Evolutionary conservation across 2,113 vertebrate species (phyloP), one percentile per base, ranked within the genome.

Genomic region (Peromyscus californicus): DNA sequence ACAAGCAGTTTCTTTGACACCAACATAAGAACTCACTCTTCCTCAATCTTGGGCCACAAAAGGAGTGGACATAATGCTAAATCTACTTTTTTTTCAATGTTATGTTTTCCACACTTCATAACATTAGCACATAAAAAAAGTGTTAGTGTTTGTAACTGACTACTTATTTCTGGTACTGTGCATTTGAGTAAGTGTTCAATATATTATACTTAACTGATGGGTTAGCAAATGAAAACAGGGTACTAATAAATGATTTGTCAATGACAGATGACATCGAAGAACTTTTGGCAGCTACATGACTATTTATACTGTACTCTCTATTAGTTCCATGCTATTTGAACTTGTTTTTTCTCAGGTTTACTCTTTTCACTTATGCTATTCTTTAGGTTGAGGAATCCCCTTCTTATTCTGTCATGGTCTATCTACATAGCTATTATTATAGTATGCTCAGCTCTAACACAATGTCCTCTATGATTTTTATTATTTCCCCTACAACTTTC

Each of bases 111-210:
- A 5, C 33, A 24, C 42, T 61, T 69, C 36, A 78, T 61, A 90
- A 54, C 5, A 76, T 74, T 84, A 96, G 11, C 10, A 72, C 15
- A 48, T 29, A n/a, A 45, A 69, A 22, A 42, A 48, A 21, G 69
- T 9, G 42, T 72, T 42, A 70, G 10, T 72, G 19, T 78, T 93
- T 87, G 67, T 90, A 42, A 96, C 31, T 39, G 16, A 92, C 42
- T 24, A 6, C 36, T 89, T 78, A 84, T 1, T 26, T 5, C 17
- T 76, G 51, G 13, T 24, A 74, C 15, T 10, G 1, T 59, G 10
- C 36, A 13, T 89, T 93, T 72, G 0, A 74, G 17, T 61, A 70
- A 89, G 7, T 72, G 17, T 2, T 93, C 21, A 54, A 24, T 96
- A 48, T n/a, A 22, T 17, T 79, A 39, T 29, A 26, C 39, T 91